Conservation (phyloP, 2,113 vertebrate genomes). For the Halcyon senegalensis region DNA sequence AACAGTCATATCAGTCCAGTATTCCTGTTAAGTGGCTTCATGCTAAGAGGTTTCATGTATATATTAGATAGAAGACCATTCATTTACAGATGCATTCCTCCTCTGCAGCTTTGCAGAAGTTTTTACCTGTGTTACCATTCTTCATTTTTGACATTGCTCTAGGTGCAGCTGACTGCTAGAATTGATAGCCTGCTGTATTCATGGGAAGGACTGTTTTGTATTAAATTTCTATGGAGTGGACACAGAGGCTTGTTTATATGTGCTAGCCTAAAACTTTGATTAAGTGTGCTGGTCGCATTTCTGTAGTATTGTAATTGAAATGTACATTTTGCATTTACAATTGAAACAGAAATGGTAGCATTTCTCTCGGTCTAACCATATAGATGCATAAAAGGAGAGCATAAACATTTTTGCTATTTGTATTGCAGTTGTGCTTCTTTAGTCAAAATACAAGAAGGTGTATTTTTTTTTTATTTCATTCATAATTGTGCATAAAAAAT, state of each 20-base stretch:
- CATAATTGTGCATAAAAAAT: background rate
- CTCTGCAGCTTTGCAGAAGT: background rate
- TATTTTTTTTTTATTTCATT: background rate
- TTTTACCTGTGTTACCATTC: background rate
- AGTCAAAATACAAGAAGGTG: background rate
- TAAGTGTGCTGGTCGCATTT: background rate
- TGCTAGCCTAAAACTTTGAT: background rate
- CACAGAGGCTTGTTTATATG: background rate
- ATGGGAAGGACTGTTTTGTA: background rate
- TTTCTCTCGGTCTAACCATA: background rate
- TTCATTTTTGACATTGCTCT: background rate
- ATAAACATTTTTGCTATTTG: background rate
- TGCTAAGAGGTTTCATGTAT: background rate
- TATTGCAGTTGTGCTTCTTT: background rate
- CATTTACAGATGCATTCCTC: background rate
- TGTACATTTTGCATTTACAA: background rate
- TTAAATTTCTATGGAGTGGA: background rate
- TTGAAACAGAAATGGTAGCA: background rate
- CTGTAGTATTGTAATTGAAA: background rate
- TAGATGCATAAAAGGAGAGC: background rate
- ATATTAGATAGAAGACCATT: background rate
- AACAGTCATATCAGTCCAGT: background rate
- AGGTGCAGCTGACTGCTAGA: background rate
- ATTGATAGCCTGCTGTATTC: background rate
- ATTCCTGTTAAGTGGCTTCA: background rate